Base-by-base conservation (phyloP, 2,888 invertebrate genomes). In the Caenorhabditis japonica region DNA sequence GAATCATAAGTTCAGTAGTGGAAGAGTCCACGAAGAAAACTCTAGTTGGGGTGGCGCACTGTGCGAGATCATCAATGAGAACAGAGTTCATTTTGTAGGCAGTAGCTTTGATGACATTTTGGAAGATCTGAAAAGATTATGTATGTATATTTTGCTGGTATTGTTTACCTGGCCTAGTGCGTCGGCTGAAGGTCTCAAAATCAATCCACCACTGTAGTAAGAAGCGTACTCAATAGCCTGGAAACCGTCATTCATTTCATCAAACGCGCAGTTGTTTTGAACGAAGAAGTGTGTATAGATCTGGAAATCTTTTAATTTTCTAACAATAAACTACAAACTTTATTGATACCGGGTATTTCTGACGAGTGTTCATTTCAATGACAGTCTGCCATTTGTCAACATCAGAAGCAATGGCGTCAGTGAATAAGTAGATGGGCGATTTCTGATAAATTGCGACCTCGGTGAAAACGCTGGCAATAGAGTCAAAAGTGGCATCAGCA, bases 401-500 rank as follows among this genome's bases (percentile, higher is more conserved):
- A 52, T 83, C 82, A 33, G 58, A 51, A 13, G 83, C 74, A 10
- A 75, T 60, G 13, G 77, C 83, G 44, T 84, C 83, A 27, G 84
- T 84, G 75, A 84, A 81, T 10, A 80, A 59, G 59, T 77, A 77
- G 52, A 84, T 64, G 4, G 84, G 80, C 19, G 84, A 84, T 56
- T 83, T 82, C 38, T 78, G 73, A 51, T 77, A 77, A 23, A 77
- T 55, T 15, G 62, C 64, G 21, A 76, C 76, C 51, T 69, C 55
- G 10, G 46, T 71, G 69, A 78, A 80, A 21, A 77, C 52, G 23
- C 60, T 64, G 25, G 58, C 51, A n/a, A 80, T 51, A 0, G 70
- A 43, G 36, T 64, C 73, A 17, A 80, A 75, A 33, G 73, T 59
- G 30, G 68, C 60, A 38, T 80, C 80, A 15, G 61, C 66, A 30